A percentile compares a stretch with the other conserved stretches of the same genome.
These are phyloP conservation scores for Eptatretus burgeri DNA, from an alignment of 2,113 vertebrate genomes.

Conservation along the genomic window DNA sequence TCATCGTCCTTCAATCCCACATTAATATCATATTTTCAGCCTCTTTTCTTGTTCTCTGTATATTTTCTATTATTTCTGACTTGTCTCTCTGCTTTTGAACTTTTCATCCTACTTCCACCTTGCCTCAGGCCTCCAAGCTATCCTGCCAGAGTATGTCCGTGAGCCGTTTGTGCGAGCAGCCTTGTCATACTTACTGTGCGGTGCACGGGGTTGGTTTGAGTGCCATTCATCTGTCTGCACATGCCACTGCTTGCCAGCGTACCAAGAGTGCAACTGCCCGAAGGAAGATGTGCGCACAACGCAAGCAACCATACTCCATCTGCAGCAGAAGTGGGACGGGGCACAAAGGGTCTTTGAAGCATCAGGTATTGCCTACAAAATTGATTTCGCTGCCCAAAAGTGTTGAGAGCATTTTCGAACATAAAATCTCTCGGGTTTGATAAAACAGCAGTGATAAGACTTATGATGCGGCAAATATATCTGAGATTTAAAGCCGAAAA, in stretches of 20 bases:
- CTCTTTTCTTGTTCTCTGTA: no score
- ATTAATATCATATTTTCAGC: no score
- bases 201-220: background rate
- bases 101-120: background rate
- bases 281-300: background rate
- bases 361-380: background rate
- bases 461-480: no score
- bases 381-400: no score
- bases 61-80: no score
- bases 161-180: conserved; percentile 6
- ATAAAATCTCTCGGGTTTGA: no score
- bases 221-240: background rate
- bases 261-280: conserved; percentile 7
- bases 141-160: conserved; percentile 4
- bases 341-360: background rate
- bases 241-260: background rate
- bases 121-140: conserved; percentile 4
- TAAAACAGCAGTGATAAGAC: no score
- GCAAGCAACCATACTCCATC: background rate
- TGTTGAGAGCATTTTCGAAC: no score
- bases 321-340: background rate
- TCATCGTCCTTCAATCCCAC: no score
- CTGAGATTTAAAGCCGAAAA: no score
- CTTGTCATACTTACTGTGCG: conserved; percentile 2
- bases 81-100: background rate